A percentile compares a stretch with the other conserved stretches of the same genome.
These are phyloP conservation scores for Progne subis DNA, from an alignment of 2,113 vertebrate genomes.

Conservation along the genomic window DNA sequence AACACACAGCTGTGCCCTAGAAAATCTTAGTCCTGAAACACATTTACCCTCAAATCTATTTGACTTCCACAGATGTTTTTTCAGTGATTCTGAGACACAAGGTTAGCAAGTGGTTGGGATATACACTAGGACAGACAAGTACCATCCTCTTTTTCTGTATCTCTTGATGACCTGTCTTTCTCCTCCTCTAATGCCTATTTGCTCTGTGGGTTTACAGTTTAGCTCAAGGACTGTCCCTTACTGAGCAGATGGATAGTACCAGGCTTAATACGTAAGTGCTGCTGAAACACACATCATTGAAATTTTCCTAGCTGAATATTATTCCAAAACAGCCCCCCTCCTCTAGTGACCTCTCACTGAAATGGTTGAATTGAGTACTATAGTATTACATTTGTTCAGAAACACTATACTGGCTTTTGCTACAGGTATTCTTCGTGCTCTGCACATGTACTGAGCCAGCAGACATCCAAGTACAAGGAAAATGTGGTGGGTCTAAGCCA, in stretches of 20 bases:
- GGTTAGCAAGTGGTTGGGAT: neutral
- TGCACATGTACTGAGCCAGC: neutral
- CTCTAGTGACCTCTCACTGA: neutral
- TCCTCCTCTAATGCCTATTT: neutral
- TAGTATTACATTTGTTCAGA: neutral
- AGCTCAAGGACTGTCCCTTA: neutral
- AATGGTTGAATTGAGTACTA: neutral
- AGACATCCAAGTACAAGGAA: neutral
- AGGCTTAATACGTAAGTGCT: neutral
- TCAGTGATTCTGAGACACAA: neutral
- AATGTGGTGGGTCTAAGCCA: constrained; percentile 7
- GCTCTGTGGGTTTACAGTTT: neutral
- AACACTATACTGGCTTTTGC: neutral
- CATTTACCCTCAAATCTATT: neutral
- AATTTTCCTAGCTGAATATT: neutral
- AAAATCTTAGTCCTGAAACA: neutral
- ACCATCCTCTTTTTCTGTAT: neutral
- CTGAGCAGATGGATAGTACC: neutral
- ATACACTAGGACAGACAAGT: neutral
- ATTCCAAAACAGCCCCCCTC: neutral
- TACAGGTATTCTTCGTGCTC: neutral
- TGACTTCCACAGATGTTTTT: neutral
- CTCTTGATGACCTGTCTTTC: neutral
- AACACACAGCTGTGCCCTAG: neutral
- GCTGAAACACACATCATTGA: neutral